Conservation (phyloP, 2,113 vertebrate species). For the Bostrychus sinensis region DNA sequence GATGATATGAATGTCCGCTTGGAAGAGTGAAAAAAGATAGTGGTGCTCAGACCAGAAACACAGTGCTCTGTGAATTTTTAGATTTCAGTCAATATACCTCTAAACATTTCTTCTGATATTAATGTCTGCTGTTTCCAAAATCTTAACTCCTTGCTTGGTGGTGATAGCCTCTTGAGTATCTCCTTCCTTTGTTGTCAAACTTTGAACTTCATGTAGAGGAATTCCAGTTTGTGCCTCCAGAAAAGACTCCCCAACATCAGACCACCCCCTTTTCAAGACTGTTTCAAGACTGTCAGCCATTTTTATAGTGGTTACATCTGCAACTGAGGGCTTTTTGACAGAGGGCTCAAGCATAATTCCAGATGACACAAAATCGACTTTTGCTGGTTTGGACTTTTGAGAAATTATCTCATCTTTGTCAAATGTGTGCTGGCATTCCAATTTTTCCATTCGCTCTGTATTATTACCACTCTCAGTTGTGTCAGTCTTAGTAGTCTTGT, state of each 20-base stretch:
- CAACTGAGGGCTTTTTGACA: conserved; percentile 55
- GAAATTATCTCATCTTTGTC: background rate
- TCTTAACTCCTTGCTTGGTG: conserved; percentile 17
- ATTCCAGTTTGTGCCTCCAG: conserved; percentile 6
- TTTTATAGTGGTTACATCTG: conserved; percentile 42
- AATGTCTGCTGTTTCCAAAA: conserved; percentile 35
- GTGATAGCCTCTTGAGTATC: conserved; percentile 9
- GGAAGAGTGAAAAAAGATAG: conserved; percentile 21
- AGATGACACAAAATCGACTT: background rate
- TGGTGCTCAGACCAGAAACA: conserved; percentile 55
- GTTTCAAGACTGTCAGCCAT: background rate
- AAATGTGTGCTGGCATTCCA: background rate
- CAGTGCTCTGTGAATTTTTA: conserved; percentile 49
- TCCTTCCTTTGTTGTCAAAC: conserved; percentile 6
- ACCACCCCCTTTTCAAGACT: background rate
- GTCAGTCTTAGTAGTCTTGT: background rate
- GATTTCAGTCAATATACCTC: conserved; percentile 53
- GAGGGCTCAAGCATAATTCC: background rate
- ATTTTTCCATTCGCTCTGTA: background rate
- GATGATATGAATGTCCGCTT: conserved; percentile 41
- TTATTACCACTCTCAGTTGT: background rate
- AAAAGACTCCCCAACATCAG: background rate
- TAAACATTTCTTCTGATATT: conserved; percentile 24
- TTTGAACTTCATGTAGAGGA: conserved; percentile 10
- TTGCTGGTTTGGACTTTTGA: background rate